These are phyloP conservation scores for Odontocerum albicorne DNA, from an alignment of 2,888 invertebrate species.

Conservation along the genomic window DNA sequence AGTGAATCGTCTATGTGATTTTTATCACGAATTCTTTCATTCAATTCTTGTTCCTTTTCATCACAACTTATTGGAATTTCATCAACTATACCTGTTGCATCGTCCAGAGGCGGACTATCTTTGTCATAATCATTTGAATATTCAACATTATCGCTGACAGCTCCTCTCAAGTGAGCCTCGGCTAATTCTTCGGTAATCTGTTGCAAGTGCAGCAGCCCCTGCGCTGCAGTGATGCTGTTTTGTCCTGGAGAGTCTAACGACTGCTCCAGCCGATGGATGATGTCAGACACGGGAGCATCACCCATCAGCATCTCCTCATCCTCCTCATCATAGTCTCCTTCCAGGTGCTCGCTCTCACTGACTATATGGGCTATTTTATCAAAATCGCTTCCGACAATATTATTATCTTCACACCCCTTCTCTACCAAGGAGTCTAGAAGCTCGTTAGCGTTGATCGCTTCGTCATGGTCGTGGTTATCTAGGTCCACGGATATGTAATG, in stretches of 20 bases:
- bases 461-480: constrained; percentile 50
- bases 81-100: not conserved
- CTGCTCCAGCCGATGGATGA: constrained; percentile 64
- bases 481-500: constrained; percentile 52
- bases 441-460: constrained; percentile 49
- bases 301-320: constrained; percentile 53
- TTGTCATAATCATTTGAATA: not conserved
- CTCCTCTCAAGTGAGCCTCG: constrained; percentile 11
- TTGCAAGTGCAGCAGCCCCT: constrained; percentile 31
- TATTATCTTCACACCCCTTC: constrained; percentile 64
- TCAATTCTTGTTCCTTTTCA: not conserved
- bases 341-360: constrained; percentile 39
- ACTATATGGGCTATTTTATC: constrained; percentile 52
- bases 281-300: constrained; percentile 59
- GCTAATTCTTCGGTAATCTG: constrained; percentile 38
- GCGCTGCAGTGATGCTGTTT: constrained; percentile 42
- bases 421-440: constrained; percentile 63
- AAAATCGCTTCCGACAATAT: constrained; percentile 52
- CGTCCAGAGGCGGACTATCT: not conserved
- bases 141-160: not conserved
- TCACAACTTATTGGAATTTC: not conserved
- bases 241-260: constrained; percentile 50
- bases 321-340: constrained; percentile 53
- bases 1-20: constrained; percentile 1
- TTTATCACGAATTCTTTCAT: not conserved